Percentiles rank a stretch among this genome's conserved stretches.
Conservation (phyloP, 2,888 invertebrate genomes). For the Synanthedon formicaeformis region DNA sequence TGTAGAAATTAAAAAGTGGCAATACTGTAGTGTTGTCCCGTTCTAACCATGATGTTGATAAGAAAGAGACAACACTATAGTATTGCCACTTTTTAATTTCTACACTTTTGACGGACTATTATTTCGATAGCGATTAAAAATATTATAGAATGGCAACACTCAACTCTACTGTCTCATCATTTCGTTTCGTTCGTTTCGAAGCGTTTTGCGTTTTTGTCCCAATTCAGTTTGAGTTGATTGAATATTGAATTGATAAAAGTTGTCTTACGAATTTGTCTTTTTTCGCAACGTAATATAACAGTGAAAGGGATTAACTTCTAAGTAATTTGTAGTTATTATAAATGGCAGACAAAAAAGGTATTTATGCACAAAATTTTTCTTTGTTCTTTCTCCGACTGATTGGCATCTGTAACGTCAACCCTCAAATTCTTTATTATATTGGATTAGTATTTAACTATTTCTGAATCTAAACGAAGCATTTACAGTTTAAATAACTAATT, state of each 20-base stretch:
- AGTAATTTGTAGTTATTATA: conserved; percentile 38
- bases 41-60: too few species aligned
- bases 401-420: conserved; percentile 63
- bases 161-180: conserved; percentile 12
- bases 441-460: background rate
- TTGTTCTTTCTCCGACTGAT: conserved; percentile 46
- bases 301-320: conserved; percentile 31
- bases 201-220: background rate
- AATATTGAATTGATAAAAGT: background rate
- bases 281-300: conserved; percentile 22
- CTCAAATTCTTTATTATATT: background rate
- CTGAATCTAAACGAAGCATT: background rate
- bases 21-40: too few species aligned
- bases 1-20: too few species aligned
- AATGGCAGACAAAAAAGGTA: conserved; percentile 73
- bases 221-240: too few species aligned
- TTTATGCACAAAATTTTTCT: conserved; percentile 47
- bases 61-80: too few species aligned
- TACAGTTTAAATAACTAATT: background rate
- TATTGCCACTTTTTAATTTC: too few species aligned
- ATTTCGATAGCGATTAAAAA: too few species aligned
- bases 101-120: too few species aligned
- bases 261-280: conserved; percentile 23
- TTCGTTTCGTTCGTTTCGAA: too few species aligned
- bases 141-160: background rate